These are phyloP conservation scores for Lepilemur ruficaudatus DNA, from an alignment of 2,797 vertebrate genomes.

Conservation along the genomic window DNA sequence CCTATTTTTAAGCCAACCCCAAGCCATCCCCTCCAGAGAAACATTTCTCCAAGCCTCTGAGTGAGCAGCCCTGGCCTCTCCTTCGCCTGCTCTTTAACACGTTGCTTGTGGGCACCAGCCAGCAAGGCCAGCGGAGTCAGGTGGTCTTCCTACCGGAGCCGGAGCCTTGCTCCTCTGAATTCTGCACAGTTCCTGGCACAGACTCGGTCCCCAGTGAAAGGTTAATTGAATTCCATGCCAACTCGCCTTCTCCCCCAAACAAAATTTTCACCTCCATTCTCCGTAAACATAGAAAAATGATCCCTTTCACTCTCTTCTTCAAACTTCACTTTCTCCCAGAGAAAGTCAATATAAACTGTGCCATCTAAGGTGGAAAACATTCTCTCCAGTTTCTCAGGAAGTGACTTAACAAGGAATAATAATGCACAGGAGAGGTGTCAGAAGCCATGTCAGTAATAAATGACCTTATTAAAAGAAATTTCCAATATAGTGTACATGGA, in stretches of 20 bases:
- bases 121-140: background rate
- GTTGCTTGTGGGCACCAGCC: rapidly evolving
- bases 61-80: background rate
- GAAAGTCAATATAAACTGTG: constrained; percentile 57
- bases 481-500: constrained; percentile 29
- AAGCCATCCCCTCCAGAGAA: constrained; percentile 5
- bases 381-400: constrained; percentile 54
- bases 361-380: constrained; percentile 60
- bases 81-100: too few species aligned
- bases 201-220: background rate
- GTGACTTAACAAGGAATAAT: constrained; percentile 66
- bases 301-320: constrained; percentile 55
- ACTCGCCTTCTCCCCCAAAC: constrained; percentile 37
- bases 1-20: background rate
- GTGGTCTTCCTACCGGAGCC: background rate
- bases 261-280: constrained; percentile 37
- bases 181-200: background rate
- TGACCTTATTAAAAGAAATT: background rate
- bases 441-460: constrained; percentile 64
- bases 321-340: constrained; percentile 38
- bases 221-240: constrained; percentile 12
- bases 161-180: background rate
- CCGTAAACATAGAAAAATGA: constrained; percentile 65
- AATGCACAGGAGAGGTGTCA: constrained; percentile 57
- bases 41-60: background rate